Conservation (phyloP, 2,888 invertebrate species). For the Aplocera efformata region DNA sequence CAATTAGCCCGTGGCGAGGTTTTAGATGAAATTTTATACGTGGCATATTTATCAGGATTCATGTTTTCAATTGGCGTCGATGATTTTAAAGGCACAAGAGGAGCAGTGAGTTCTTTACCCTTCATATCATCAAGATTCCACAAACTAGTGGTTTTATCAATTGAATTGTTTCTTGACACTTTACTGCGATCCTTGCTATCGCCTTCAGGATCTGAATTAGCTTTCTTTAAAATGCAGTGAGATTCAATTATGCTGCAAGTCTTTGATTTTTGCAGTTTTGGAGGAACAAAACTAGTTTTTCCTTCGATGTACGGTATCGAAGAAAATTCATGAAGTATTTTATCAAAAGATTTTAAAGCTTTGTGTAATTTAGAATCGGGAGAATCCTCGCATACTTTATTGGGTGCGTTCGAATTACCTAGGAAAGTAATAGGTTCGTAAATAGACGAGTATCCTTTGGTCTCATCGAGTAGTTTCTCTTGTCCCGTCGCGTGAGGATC, state of each 20-base stretch:
- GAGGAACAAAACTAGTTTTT: conserved; percentile 60
- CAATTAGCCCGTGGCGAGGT: conserved; percentile 57
- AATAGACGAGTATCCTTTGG: conserved; percentile 69
- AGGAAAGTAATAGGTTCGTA: conserved; percentile 75
- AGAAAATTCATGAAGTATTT: conserved; percentile 69
- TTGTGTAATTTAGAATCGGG: conserved; percentile 64
- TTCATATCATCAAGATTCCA: conserved; percentile 82
- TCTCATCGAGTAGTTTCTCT: conserved; percentile 58
- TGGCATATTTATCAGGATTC: conserved; percentile 73
- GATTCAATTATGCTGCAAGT: conserved; percentile 86
- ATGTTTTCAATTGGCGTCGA: conserved; percentile 60
- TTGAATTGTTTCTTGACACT: conserved; percentile 69
- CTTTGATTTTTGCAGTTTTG: conserved; percentile 84
- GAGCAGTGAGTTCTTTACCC: conserved; percentile 68
- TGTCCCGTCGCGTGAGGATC: conserved; percentile 39
- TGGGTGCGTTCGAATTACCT: conserved; percentile 32
- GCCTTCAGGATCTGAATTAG: conserved; percentile 69
- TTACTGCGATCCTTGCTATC: conserved; percentile 54
- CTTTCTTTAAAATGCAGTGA: conserved; percentile 83
- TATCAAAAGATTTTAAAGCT: conserved; percentile 75
- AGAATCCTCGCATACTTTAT: conserved; percentile 28
- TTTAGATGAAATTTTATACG: conserved; percentile 74
- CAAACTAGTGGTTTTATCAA: conserved; percentile 79
- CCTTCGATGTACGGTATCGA: conserved; percentile 48
- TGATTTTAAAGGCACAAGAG: conserved; percentile 57